These are phyloP conservation scores for Mesopsocus fuscifrons DNA, from an alignment of 2,888 invertebrate species.

Conservation along the genomic window DNA sequence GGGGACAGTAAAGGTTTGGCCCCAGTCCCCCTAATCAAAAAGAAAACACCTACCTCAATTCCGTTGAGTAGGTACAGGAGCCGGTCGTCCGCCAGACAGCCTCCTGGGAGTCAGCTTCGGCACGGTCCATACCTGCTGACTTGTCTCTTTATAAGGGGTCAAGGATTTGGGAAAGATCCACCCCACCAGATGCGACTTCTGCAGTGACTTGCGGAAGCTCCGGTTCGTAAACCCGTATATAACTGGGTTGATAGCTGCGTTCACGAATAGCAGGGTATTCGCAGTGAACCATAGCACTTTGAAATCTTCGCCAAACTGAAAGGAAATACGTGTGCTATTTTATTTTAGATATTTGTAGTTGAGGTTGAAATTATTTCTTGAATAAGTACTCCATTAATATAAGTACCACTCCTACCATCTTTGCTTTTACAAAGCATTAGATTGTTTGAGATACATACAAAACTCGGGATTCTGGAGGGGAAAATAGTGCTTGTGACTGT, in stretches of 20 bases:
- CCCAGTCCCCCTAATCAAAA: too few relatives aligned
- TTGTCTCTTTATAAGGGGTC: background rate
- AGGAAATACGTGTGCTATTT: slow-evolving; percentile 14
- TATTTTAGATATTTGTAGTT: slow-evolving; percentile 10
- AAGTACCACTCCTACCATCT: too few relatives aligned
- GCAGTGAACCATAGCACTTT: slow-evolving; percentile 44
- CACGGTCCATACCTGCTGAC: background rate
- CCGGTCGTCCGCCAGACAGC: too few relatives aligned
- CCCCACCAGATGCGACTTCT: slow-evolving; percentile 30
- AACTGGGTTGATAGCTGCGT: slow-evolving; percentile 55
- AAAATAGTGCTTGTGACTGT: too few relatives aligned
- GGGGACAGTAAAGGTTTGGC: too few relatives aligned
- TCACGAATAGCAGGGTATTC: slow-evolving; percentile 47
- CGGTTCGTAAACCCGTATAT: slow-evolving; percentile 58
- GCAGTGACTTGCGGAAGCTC: slow-evolving; percentile 46
- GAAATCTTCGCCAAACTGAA: slow-evolving; percentile 35
- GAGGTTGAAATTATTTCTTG: slow-evolving; percentile 12
- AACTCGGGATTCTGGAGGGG: too few relatives aligned
- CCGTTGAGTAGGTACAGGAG: too few relatives aligned
- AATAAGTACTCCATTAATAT: background rate
- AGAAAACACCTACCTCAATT: too few relatives aligned
- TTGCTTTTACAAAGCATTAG: too few relatives aligned
- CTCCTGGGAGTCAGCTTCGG: background rate
- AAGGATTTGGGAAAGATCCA: slow-evolving; percentile 21
- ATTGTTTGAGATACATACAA: too few relatives aligned